A percentile compares a stretch with the other conserved stretches of the same genome.
phyloP scores from a whole-genome alignment of 2,797 vertebrate species.

The Nyctalus aviator region DNA sequence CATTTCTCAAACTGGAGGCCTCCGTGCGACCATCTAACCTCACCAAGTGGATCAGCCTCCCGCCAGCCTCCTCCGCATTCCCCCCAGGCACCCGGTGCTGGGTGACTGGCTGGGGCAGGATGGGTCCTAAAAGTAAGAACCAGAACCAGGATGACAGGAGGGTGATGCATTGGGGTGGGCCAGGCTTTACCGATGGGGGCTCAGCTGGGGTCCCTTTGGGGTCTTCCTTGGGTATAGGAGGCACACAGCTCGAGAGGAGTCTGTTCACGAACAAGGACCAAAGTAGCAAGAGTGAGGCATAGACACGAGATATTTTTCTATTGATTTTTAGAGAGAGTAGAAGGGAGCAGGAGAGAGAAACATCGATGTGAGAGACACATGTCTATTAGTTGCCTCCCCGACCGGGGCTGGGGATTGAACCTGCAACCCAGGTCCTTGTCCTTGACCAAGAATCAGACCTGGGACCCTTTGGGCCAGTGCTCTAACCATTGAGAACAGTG shows the following conservation, averaged over 20 bases:
- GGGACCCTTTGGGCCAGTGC: too few relatives aligned
- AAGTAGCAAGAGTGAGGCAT: not conserved
- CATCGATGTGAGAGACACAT: too few relatives aligned
- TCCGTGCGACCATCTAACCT: slow-evolving; percentile 65
- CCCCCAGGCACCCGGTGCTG: slow-evolving; percentile 88
- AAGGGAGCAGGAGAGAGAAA: too few relatives aligned
- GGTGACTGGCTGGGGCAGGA: slow-evolving; percentile 91
- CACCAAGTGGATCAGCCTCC: slow-evolving; percentile 87
- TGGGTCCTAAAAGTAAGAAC: accelerated
- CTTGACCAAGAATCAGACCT: too few relatives aligned
- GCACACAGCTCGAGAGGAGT: too few relatives aligned
- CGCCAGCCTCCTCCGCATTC: slow-evolving; percentile 83
- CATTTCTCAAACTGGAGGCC: slow-evolving; percentile 87
- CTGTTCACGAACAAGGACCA: not conserved
- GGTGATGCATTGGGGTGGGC: accelerated
- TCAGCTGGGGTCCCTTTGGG: not conserved
- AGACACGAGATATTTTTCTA: too few relatives aligned
- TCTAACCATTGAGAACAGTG: too few relatives aligned
- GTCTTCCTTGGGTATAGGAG: not conserved
- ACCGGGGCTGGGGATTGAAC: too few relatives aligned
- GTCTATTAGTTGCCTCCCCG: too few relatives aligned
- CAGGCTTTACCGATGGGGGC: not conserved
- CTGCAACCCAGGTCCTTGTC: too few relatives aligned
- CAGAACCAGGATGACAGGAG: not conserved
- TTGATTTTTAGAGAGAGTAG: too few relatives aligned